Conservation (phyloP, 2,888 invertebrate species). For the Prenolepis imparis region DNA sequence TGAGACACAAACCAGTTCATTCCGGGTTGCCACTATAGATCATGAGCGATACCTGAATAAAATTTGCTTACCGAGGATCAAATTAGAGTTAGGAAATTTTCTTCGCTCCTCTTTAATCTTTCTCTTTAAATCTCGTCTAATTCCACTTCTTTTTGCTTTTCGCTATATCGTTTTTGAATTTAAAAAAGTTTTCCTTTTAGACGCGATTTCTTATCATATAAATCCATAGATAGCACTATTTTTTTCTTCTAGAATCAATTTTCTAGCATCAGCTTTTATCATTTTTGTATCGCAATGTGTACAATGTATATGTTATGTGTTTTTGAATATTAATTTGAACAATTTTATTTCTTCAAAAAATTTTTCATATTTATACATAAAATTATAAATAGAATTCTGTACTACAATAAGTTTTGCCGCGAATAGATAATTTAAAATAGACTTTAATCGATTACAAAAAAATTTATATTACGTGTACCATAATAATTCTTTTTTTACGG, state of each 20-base stretch:
- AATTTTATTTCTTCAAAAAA: neutral
- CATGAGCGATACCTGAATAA: neutral
- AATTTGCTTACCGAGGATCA: neutral
- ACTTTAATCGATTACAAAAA: neutral
- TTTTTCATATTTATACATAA: neutral
- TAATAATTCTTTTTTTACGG: neutral
- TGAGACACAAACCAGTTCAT: slow-evolving; percentile 68
- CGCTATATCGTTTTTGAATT: neutral
- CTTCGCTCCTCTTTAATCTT: neutral
- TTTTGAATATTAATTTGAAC: neutral
- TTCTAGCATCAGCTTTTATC: no score
- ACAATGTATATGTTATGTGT: neutral
- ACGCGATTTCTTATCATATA: neutral
- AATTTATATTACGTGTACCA: neutral
- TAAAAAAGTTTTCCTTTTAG: neutral
- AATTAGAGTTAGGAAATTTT: slow-evolving; percentile 13
- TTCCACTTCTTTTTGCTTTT: neutral
- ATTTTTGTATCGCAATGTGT: neutral
- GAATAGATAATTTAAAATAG: neutral
- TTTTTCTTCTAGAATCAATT: no score
- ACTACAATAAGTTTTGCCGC: neutral
- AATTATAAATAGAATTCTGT: neutral
- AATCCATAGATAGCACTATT: no score
- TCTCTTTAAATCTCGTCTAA: neutral
- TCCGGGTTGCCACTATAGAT: slow-evolving; percentile 62